Evolutionary conservation across 2,888 invertebrate genomes (phyloP).

Genomic region (Andrena marginata): DNA sequence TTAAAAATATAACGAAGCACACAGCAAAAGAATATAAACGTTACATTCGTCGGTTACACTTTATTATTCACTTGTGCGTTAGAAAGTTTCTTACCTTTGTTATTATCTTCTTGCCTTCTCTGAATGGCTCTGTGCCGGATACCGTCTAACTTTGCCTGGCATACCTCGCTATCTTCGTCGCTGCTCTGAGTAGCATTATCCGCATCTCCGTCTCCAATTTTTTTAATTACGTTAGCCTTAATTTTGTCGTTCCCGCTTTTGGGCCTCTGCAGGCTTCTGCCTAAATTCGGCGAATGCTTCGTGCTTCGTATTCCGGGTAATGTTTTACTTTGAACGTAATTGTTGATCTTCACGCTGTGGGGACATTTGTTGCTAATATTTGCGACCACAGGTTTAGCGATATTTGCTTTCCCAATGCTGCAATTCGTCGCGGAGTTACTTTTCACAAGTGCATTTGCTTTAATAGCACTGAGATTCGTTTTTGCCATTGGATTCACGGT

Average conservation of each 20-base stretch:
- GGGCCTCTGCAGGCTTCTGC: slow-evolving; percentile 74
- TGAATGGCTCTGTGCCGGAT: slow-evolving; percentile 89
- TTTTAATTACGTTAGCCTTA: slow-evolving; percentile 68
- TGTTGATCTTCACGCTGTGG: slow-evolving; percentile 81
- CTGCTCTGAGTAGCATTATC: slow-evolving; percentile 76
- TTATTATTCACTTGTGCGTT: not conserved
- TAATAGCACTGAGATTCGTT: slow-evolving; percentile 74
- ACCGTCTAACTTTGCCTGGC: slow-evolving; percentile 89
- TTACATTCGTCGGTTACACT: not conserved
- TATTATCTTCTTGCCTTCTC: slow-evolving; percentile 82
- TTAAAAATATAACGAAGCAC: slow-evolving; percentile 4
- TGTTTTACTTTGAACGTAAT: slow-evolving; percentile 82
- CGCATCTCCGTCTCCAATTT: slow-evolving; percentile 67
- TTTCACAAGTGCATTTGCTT: slow-evolving; percentile 77
- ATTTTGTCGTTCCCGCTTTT: slow-evolving; percentile 75
- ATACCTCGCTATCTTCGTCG: slow-evolving; percentile 89
- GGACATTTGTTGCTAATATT: slow-evolving; percentile 78
- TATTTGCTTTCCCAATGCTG: slow-evolving; percentile 73
- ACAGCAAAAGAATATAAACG: not conserved
- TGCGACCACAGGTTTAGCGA: slow-evolving; percentile 79
- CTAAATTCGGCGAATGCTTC: slow-evolving; percentile 79
- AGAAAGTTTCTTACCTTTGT: slow-evolving; percentile 73
- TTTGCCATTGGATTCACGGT: slow-evolving; percentile 80
- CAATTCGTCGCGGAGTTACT: slow-evolving; percentile 81
- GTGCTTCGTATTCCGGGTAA: slow-evolving; percentile 75